Evolutionary conservation across 2,113 vertebrate species (phyloP).

Genomic region (Anhinga anhinga): DNA sequence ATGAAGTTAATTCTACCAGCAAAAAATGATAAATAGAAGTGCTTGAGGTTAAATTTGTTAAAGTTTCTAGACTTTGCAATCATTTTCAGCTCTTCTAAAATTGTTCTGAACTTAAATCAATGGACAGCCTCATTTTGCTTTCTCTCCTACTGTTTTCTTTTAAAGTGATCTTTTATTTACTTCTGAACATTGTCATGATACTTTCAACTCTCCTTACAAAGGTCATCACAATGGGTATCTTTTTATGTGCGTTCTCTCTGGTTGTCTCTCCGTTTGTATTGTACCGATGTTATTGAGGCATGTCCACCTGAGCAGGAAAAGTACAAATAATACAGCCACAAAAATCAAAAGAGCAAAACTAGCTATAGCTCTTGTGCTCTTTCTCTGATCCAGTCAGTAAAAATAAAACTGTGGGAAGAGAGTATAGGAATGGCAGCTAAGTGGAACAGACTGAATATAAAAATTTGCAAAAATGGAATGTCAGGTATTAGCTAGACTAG

Average conservation of each 20-base stretch:
- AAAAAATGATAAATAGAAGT: slow-evolving; percentile 51
- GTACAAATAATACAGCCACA: background rate
- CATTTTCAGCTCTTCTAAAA: background rate
- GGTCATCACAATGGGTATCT: background rate
- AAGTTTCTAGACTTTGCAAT: slow-evolving; percentile 17
- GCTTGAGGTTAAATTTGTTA: slow-evolving; percentile 46
- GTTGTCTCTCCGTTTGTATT: background rate
- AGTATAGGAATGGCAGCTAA: background rate
- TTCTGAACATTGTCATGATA: background rate
- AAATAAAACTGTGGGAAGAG: background rate
- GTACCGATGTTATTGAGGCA: background rate
- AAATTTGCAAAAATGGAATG: background rate
- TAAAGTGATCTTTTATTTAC: background rate
- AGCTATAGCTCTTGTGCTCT: background rate
- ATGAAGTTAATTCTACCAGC: slow-evolving; percentile 46
- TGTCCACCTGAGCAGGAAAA: background rate
- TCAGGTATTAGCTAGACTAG: background rate
- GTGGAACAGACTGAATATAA: background rate
- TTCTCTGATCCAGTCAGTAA: background rate
- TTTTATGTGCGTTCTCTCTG: background rate
- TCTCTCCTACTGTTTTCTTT: background rate
- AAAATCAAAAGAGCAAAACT: background rate
- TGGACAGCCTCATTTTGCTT: background rate
- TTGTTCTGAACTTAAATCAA: slow-evolving; percentile 9
- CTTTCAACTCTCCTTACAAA: background rate